Conservation (phyloP, 2,113 vertebrate species). For the Erinaceus europaeus region DNA sequence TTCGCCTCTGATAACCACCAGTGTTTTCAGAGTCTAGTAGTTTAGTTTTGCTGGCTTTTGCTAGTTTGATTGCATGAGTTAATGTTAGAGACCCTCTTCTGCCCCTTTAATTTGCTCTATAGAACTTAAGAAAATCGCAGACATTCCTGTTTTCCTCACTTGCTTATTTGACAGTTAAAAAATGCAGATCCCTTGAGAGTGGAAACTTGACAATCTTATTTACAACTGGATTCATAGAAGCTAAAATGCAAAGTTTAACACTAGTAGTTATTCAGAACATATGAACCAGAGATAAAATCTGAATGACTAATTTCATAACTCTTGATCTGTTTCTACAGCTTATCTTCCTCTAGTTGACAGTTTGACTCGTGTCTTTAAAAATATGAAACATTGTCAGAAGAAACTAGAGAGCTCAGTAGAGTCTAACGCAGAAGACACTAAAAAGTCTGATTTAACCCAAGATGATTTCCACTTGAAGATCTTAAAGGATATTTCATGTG, state of each 20-base stretch:
- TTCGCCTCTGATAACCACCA: too few relatives aligned
- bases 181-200: background rate
- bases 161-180: background rate
- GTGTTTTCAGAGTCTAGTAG: too few relatives aligned
- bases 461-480: constrained; percentile 89
- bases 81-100: too few relatives aligned
- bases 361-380: constrained; percentile 88
- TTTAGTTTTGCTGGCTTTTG: too few relatives aligned
- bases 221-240: background rate
- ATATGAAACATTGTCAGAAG: constrained; percentile 83
- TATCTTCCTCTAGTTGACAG: constrained; percentile 88
- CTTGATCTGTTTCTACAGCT: constrained; percentile 66
- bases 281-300: background rate
- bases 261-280: background rate
- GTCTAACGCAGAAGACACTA: constrained; percentile 59
- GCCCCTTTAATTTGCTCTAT: background rate
- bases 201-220: background rate
- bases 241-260: background rate
- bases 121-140: background rate
- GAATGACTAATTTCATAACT: background rate
- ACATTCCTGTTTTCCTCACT: background rate
- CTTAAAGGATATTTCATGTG: constrained; percentile 89
- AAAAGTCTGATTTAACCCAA: constrained; percentile 59
- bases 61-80: too few relatives aligned
- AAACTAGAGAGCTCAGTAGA: constrained; percentile 65